A percentile compares a stretch with the other conserved stretches of the same genome.
Conservation (phyloP, 2,797 vertebrate genomes). For the Clarias laeviceps region DNA sequence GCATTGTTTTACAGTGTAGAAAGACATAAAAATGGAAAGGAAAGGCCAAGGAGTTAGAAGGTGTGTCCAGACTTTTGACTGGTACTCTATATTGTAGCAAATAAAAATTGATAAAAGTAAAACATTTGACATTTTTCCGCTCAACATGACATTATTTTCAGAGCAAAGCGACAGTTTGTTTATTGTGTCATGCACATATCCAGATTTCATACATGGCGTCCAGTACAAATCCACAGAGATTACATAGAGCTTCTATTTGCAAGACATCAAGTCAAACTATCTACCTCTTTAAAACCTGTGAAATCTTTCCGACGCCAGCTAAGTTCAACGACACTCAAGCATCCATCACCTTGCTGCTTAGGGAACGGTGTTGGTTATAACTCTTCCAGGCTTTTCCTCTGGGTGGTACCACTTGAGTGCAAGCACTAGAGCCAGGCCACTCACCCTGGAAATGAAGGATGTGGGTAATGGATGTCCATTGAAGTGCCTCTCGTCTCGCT, state of each 20-base stretch:
- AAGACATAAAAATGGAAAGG: no score
- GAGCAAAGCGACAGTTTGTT: not conserved
- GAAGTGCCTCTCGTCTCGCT: conserved; percentile 40
- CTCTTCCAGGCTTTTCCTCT: conserved; percentile 41
- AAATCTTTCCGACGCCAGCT: conserved; percentile 2
- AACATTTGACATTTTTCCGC: not conserved
- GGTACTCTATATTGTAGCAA: not conserved
- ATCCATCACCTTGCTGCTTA: conserved; percentile 24
- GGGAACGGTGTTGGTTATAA: conserved; percentile 27
- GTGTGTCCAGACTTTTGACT: no score
- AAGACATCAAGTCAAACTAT: not conserved
- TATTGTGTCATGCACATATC: not conserved
- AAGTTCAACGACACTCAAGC: not conserved
- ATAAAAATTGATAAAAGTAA: not conserved
- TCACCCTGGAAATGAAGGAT: conserved; percentile 45
- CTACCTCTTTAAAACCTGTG: not conserved
- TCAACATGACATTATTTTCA: not conserved
- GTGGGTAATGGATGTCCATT: conserved; percentile 46
- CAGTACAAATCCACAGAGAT: not conserved
- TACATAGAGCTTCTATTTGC: not conserved
- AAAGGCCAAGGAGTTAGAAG: no score
- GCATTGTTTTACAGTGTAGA: no score
- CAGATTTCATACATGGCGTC: not conserved
- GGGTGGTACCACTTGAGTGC: conserved; percentile 46
- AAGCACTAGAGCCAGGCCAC: conserved; percentile 35